Evolutionary conservation across 2,888 invertebrate genomes (phyloP), one percentile per base, ranked within the genome.

Genomic region (Nezara viridula): DNA sequence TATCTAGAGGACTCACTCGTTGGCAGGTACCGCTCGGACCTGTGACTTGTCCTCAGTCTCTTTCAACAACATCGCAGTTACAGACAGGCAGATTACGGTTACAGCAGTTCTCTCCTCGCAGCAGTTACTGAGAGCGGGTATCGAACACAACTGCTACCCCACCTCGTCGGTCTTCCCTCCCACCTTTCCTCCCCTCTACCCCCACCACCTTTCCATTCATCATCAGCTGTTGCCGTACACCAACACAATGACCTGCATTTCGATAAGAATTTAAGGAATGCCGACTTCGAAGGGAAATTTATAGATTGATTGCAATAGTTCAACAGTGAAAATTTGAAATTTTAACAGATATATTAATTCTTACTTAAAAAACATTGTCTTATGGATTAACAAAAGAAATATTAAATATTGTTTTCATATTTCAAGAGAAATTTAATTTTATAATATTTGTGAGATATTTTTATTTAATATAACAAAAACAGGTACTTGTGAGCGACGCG

Each of bases 231-330:
- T 44, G 44, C 14, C 27, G 0, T 27, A 60, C 27, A 14, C 66
- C 66, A 73, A 73, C 66, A 37, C 66, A 73, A 73, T 73, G 66
- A 73, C 66, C 66, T 73, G 66, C 66, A 73, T 73, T 73, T 37
- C 66, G 55, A 55, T n/a, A n/a, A 55, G n/a, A 12, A 55, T 55
- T n/a, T 55, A 55, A n/a, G 55, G 55, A 55, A 55, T 55, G 9
- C 10, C 0, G n/a, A 55, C 1, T 2, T 16, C 14, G 19, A 50
- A 16, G 19, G 14, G n/a, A n/a, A n/a, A n/a, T n/a, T n/a, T n/a
- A n/a, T n/a, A n/a, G n/a, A n/a, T n/a, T n/a, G n/a, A n/a, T n/a
- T n/a, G n/a, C n/a, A n/a, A n/a, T n/a, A n/a, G n/a, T n/a, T n/a
- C n/a, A n/a, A n/a, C n/a, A n/a, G n/a, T n/a, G n/a, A n/a, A n/a